A percentile compares a stretch with the other conserved stretches of the same genome.
phyloP scores from a whole-genome alignment of 1,140 invertebrate genomes.

The Calephelis nemesis region DNA sequence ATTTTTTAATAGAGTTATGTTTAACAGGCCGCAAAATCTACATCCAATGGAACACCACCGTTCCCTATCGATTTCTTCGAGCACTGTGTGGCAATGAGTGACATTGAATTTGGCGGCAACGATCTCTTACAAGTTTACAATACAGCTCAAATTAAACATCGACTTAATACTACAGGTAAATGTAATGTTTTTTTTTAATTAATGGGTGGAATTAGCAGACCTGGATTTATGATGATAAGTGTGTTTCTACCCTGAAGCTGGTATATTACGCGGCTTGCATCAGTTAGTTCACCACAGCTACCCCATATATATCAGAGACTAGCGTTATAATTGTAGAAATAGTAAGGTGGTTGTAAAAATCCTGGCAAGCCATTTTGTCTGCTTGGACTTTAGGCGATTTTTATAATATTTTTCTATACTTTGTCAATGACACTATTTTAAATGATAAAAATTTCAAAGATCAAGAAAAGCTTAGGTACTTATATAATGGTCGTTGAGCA shows the following conservation, averaged over 20 bases:
- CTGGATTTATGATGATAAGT: no score
- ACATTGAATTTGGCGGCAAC: slow-evolving; percentile 97
- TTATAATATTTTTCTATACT: no score
- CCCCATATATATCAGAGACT: background rate
- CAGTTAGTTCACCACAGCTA: no score
- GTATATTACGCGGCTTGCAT: background rate
- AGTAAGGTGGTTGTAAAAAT: no score
- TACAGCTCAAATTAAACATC: slow-evolving; percentile 94
- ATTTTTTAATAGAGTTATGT: background rate
- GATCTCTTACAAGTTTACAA: slow-evolving; percentile 98
- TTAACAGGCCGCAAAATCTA: slow-evolving; percentile 58
- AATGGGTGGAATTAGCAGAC: no score
- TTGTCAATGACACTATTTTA: no score
- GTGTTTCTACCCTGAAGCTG: background rate
- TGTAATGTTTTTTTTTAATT: background rate
- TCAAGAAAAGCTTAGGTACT: no score
- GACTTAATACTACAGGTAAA: slow-evolving; percentile 89
- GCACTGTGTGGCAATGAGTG: slow-evolving; percentile 93
- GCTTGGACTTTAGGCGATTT: no score
- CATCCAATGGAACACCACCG: slow-evolving; percentile 63
- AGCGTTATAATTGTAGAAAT: no score
- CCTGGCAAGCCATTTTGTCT: no score
- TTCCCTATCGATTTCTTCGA: slow-evolving; percentile 99
- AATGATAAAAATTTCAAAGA: no score
- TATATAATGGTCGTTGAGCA: no score